Evolutionary conservation across 2,797 vertebrate species (phyloP).

Genomic region (Pseudocheirus occidentalis): DNA sequence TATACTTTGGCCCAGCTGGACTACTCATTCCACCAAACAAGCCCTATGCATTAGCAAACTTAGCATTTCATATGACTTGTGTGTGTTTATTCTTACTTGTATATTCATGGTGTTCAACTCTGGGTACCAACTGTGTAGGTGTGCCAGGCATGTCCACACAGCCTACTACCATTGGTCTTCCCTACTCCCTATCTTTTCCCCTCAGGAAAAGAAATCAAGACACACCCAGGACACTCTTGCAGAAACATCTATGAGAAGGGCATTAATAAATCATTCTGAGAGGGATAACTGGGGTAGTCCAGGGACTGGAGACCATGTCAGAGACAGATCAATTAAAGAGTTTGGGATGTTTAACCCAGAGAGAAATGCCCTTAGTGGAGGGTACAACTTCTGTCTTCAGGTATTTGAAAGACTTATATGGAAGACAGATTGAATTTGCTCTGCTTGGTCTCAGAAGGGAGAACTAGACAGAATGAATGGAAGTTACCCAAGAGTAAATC

Average conservation of each 20-base stretch:
- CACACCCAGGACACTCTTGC: neutral
- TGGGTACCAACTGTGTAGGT: neutral
- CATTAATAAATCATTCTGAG: neutral
- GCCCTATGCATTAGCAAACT: neutral
- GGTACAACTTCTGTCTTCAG: neutral
- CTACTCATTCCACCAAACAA: neutral
- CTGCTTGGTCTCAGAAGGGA: neutral
- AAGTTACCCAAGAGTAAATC: neutral
- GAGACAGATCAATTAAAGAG: neutral
- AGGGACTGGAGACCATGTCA: neutral
- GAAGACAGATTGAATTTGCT: neutral
- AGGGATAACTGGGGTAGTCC: neutral
- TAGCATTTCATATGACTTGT: neutral
- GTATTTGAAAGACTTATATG: neutral
- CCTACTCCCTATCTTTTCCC: neutral
- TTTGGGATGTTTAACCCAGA: neutral
- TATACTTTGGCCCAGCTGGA: neutral
- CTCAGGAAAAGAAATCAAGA: neutral
- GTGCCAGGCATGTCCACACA: neutral
- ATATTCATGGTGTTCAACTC: neutral
- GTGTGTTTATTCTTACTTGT: neutral
- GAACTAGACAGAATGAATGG: neutral
- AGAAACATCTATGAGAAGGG: neutral
- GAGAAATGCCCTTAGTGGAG: neutral
- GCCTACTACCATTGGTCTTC: neutral